Base-by-base conservation (phyloP, 2,113 vertebrate genomes). In the Zosterops pallidus region DNA sequence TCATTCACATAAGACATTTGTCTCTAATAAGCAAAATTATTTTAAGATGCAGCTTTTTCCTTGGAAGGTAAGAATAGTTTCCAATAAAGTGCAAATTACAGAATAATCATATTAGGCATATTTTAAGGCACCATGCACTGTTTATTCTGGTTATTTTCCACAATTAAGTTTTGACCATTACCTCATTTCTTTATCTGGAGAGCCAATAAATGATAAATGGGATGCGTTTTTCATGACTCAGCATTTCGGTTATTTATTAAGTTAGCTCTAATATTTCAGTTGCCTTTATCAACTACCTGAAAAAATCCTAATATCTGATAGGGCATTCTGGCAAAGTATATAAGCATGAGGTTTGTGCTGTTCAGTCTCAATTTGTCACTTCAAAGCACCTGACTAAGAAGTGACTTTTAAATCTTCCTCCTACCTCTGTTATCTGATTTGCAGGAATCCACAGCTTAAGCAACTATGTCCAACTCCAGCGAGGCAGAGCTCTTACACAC, bases 401-500 rank as follows among this genome's bases (percentile, higher is more conserved):
- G 78, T 55, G 62, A 64, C 70, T 84, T 59, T 83, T 63, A 71
- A 75, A 77, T 60, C 80, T 60, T 63, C 77, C 41, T 78, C 55
- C 37, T 76, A 11, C 59, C 56, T 15, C 63, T 14, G 39, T 76
- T 86, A 80, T 83, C 95, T 89, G 91, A 93, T 92, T 71, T 79
- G 81, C 88, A 70, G 60, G 90, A 83, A 85, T 22, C n/a, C 50
- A 42, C 63, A 57, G 35, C 76, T 80, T 63, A 84, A 70, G 76
- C 88, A 76, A 85, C 37, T 46, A 94, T 93, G 94, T 94, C 92
- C 64, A 92, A 5, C 59, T 50, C 44, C 6, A n/a, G 52, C 1
- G 79, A 96, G 65, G 57, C 72, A 59, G 92, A 89, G 59, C 95
- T 96, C 41, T 74, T 98, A 20, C 97, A 98, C 59, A 87, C 53